Evolutionary conservation across 37 sponge, comb jelly and placozoan genomes (phyloP).

Genomic region (Cladorhizidae sp.): DNA sequence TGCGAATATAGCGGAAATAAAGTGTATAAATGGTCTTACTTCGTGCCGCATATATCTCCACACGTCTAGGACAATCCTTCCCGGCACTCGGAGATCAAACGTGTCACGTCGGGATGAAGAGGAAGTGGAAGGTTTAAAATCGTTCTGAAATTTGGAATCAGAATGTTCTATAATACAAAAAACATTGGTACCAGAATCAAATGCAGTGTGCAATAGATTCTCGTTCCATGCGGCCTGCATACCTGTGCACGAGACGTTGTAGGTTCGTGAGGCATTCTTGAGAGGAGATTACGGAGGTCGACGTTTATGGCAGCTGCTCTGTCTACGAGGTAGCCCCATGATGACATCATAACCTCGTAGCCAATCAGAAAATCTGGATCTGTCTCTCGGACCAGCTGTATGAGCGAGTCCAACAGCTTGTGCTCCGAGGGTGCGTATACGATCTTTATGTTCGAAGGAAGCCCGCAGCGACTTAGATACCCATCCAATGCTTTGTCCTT

Average conservation of each 20-base stretch:
- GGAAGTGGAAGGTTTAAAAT: too few species aligned
- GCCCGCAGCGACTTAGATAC: conserved; percentile 44
- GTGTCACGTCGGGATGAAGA: background rate
- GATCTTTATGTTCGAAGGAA: conserved; percentile 20
- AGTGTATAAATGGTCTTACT: conserved; percentile 28
- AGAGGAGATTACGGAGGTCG: conserved; percentile 66
- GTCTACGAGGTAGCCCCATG: conserved; percentile 94
- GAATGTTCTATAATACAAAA: background rate
- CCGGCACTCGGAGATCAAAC: conserved; percentile 27
- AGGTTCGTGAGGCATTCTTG: conserved; percentile 68
- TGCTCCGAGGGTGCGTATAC: conserved; percentile 54
- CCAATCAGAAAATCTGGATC: conserved; percentile 96
- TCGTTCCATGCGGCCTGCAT: too few species aligned
- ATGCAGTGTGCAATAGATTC: too few species aligned
- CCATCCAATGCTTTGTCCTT: background rate
- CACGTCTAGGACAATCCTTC: conserved; percentile 84
- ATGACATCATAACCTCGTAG: conserved; percentile 79
- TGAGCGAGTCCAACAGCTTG: conserved; percentile 58
- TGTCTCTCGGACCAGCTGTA: conserved; percentile 36
- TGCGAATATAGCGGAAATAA: too few species aligned
- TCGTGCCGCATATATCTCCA: conserved; percentile 90
- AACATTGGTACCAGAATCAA: too few species aligned
- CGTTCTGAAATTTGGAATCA: background rate
- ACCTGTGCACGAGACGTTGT: too few species aligned
- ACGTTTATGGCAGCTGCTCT: conserved; percentile 75